These are phyloP conservation scores for Harpalus rufipes DNA, from an alignment of 2,888 invertebrate species.

Conservation along the genomic window DNA sequence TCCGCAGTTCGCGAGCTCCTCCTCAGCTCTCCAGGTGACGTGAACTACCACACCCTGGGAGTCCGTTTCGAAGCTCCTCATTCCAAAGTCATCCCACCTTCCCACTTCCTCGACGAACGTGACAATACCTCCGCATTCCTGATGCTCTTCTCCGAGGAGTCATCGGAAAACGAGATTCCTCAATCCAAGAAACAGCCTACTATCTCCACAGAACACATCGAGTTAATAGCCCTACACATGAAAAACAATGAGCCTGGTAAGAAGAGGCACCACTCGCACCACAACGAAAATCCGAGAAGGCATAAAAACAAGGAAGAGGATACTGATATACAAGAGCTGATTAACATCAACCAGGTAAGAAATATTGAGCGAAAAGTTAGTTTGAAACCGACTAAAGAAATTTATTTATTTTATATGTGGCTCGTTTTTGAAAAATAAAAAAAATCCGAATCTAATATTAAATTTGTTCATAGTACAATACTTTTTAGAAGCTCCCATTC, in stretches of 20 bases:
- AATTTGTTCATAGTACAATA: too few relatives aligned
- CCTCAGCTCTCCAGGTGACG: constrained; percentile 68
- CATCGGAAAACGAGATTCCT: constrained; percentile 52
- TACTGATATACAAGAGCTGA: constrained; percentile 59
- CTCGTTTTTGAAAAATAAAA: too few relatives aligned
- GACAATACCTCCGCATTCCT: constrained; percentile 69
- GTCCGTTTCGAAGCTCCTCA: constrained; percentile 70
- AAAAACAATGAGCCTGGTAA: constrained; percentile 24
- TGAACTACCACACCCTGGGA: constrained; percentile 68
- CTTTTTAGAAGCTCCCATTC: too few relatives aligned
- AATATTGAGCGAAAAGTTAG: neutral
- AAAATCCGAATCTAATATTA: too few relatives aligned
- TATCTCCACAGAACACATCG: constrained; percentile 50
- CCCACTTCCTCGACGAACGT: constrained; percentile 69
- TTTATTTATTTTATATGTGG: too few relatives aligned
- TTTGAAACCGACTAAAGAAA: too few relatives aligned
- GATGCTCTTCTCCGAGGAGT: constrained; percentile 69
- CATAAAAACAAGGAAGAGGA: constrained; percentile 62
- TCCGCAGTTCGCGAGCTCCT: constrained; percentile 70
- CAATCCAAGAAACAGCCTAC: constrained; percentile 45
- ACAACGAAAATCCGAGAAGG: constrained; percentile 52
- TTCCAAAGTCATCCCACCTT: constrained; percentile 69
- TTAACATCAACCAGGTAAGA: constrained; percentile 48
- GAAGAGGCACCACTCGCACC: constrained; percentile 60
- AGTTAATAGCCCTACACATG: constrained; percentile 48